Conservation (phyloP, 2,113 vertebrate genomes). For the Calyptommatus sinebrachiatus region DNA sequence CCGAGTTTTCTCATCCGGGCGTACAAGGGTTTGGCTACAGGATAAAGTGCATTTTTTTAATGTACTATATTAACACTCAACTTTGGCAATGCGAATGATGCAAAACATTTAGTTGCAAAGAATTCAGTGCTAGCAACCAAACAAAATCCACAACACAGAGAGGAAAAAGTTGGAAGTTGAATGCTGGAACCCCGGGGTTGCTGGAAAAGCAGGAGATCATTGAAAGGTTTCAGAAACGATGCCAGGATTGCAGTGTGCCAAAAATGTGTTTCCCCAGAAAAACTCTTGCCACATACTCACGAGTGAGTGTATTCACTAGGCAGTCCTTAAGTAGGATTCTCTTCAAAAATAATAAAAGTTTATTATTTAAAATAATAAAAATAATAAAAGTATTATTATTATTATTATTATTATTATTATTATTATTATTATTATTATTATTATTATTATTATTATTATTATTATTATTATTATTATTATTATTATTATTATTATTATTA, state of each 20-base stretch:
- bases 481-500: too few species aligned
- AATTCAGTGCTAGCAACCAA: neutral
- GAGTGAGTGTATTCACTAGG: neutral
- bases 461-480: too few species aligned
- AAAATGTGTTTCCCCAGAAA: neutral
- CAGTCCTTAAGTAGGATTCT: neutral
- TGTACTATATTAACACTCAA: too few species aligned
- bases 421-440: too few species aligned
- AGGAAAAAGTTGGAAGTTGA: neutral
- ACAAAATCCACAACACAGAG: neutral
- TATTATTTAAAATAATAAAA: neutral
- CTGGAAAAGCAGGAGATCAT: neutral
- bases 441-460: too few species aligned
- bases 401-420: too few species aligned
- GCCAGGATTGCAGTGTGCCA: neutral
- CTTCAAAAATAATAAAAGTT: too few species aligned
- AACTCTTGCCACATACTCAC: neutral
- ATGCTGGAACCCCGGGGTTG: neutral
- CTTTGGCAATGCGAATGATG: too few species aligned
- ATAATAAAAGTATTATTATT: too few species aligned
- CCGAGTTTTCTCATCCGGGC: neutral
- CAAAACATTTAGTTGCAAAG: neutral
- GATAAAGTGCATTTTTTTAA: neutral
- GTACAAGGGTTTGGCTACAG: neutral
- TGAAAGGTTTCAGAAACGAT: neutral